phyloP scores from a whole-genome alignment of 2,797 vertebrate species.

The Aratinga solstitialis region DNA sequence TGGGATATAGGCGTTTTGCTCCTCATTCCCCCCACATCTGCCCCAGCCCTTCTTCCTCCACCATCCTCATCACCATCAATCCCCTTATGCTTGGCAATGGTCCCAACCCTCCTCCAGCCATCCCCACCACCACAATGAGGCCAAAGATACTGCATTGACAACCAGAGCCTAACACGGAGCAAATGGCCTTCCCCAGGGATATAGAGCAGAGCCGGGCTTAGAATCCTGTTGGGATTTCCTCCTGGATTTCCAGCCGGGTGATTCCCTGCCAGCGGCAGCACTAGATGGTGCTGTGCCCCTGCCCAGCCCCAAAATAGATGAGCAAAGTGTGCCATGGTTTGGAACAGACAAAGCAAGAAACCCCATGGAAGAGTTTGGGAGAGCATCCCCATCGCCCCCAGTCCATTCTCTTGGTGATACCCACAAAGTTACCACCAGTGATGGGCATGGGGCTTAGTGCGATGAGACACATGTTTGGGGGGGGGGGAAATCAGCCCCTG shows the following conservation, averaged over 20 bases:
- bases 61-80: neutral
- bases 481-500: neutral
- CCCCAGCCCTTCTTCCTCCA: neutral
- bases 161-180: neutral
- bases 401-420: rapidly evolving
- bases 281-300: constrained; percentile 42
- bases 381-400: rapidly evolving
- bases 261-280: neutral
- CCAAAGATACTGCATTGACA: neutral
- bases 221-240: neutral
- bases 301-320: constrained; percentile 11
- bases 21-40: neutral
- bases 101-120: rapidly evolving
- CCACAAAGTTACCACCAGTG: neutral
- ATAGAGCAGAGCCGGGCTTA: neutral
- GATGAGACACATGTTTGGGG: rapidly evolving
- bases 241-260: neutral
- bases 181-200: neutral
- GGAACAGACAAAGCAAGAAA: neutral
- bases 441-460: rapidly evolving
- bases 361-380: rapidly evolving
- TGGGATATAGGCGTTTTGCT: rapidly evolving
- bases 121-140: neutral
- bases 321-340: neutral
- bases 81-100: rapidly evolving